A percentile compares a stretch with the other conserved stretches of the same genome.
Evolutionary conservation across 1,140 invertebrate species (phyloP).

Genomic region (Pseudomyrmex concolor): DNA sequence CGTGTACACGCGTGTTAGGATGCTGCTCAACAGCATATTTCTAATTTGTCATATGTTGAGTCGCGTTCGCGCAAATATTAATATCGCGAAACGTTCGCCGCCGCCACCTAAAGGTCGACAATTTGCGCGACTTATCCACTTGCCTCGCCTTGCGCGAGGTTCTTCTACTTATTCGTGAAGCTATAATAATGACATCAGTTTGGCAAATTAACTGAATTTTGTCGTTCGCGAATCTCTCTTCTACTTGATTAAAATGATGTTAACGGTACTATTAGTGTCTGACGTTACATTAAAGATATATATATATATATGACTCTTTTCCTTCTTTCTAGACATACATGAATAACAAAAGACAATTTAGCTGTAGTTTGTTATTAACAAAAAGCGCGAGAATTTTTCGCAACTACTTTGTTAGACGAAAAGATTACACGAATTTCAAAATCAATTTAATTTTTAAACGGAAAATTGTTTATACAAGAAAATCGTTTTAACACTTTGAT

Average conservation of each 20-base stretch:
- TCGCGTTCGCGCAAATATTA: slow-evolving; percentile 61
- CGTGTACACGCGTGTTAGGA: background rate
- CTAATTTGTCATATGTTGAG: slow-evolving; percentile 49
- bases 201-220: slow-evolving; percentile 58
- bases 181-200: slow-evolving; percentile 56
- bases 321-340: too few relatives aligned
- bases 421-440: too few relatives aligned
- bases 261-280: background rate
- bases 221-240: background rate
- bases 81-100: slow-evolving; percentile 28
- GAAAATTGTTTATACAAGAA: too few relatives aligned
- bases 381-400: too few relatives aligned
- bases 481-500: too few relatives aligned
- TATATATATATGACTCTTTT: too few relatives aligned
- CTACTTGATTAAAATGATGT: slow-evolving; percentile 5
- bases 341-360: too few relatives aligned
- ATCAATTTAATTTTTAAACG: too few relatives aligned
- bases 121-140: slow-evolving; percentile 36
- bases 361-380: too few relatives aligned
- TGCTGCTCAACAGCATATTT: background rate
- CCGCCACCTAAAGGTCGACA: slow-evolving; percentile 1
- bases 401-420: too few relatives aligned
- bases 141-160: slow-evolving; percentile 44
- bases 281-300: too few relatives aligned
- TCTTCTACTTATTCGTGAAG: slow-evolving; percentile 39